A percentile compares a stretch with the other conserved stretches of the same genome.
Evolutionary conservation across 2,797 vertebrate genomes (phyloP).

Genomic region (Rhyacichthys aspro): DNA sequence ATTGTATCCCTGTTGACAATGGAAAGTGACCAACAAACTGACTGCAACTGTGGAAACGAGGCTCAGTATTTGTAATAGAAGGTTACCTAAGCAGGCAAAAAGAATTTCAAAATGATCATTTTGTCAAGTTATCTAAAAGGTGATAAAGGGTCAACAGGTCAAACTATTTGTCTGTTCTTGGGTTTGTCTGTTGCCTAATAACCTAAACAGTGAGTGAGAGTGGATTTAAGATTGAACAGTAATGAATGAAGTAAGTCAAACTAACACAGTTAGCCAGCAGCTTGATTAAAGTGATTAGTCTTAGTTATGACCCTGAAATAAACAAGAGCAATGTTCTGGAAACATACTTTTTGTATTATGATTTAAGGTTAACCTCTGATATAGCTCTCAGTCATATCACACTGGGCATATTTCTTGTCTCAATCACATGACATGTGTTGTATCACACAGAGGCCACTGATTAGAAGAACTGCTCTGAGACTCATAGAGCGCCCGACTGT

Average conservation of each 20-base stretch:
- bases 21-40: too few relatives aligned
- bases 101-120: too few relatives aligned
- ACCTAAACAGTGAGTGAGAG: background rate
- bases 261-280: background rate
- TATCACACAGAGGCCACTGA: slow-evolving; percentile 45
- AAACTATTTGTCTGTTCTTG: too few relatives aligned
- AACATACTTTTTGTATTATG: background rate
- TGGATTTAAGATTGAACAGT: background rate
- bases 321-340: background rate
- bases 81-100: too few relatives aligned
- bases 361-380: background rate
- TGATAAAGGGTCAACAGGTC: too few relatives aligned
- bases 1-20: too few relatives aligned
- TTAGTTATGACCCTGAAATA: too few relatives aligned
- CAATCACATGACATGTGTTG: slow-evolving; percentile 40
- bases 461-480: slow-evolving; percentile 45
- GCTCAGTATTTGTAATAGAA: too few relatives aligned
- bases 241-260: background rate
- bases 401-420: slow-evolving; percentile 32
- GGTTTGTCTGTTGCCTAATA: too few relatives aligned
- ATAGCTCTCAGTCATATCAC: slow-evolving; percentile 9
- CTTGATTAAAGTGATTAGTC: background rate
- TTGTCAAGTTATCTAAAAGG: too few relatives aligned
- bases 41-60: too few relatives aligned
- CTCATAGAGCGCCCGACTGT: slow-evolving; percentile 35